Base-by-base conservation (phyloP, 1,140 invertebrate genomes). In the Temnothorax longispinosus region DNA sequence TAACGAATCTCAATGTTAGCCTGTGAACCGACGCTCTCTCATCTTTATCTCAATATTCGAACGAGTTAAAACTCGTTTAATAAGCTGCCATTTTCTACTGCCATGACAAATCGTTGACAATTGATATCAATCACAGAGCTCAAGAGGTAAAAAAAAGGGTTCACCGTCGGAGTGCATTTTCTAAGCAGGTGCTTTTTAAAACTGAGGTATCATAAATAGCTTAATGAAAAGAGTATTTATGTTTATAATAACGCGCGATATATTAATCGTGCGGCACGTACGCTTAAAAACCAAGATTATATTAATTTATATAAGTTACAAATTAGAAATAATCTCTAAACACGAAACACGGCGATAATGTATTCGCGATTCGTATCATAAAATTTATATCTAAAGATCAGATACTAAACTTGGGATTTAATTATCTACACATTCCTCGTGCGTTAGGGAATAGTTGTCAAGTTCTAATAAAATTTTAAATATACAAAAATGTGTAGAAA, bases 51-150 rank as follows among this genome's bases (percentile, higher is more conserved):
- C 35, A 67, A 88, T 65, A 88, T 65, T 84, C 50, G 18, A 32
- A 89, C 85, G 85, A 91, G 85, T 75, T 72, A 10, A 27, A 52
- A 85, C 90, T 91, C 90, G 87, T 82, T 72, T 75, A 89, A 89
- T 60, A 91, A 62, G 92, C 92, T 93, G 92, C 92, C 92, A 92
- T 93, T 91, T 91, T 88, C 91, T 94, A 95, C 95, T 95, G 95
- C 95, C 95, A 94, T 93, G 93, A 94, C 87, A 85, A 90, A 92
- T 93, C 88, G 67, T 93, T 92, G 90, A 94, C 88, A 92, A 92
- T 92, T 92, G 88, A 91, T 90, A 91, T 91, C 90, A 89, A 71
- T 88, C 88, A 65, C 84, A 76, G 86, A 90, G 91, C 91, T 92
- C 91, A 91, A 88, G 50, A 65, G 15, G 60, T 74, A 78, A 76